Evolutionary conservation across 2,888 invertebrate genomes (phyloP).

Genomic region (Ophraella communa): DNA sequence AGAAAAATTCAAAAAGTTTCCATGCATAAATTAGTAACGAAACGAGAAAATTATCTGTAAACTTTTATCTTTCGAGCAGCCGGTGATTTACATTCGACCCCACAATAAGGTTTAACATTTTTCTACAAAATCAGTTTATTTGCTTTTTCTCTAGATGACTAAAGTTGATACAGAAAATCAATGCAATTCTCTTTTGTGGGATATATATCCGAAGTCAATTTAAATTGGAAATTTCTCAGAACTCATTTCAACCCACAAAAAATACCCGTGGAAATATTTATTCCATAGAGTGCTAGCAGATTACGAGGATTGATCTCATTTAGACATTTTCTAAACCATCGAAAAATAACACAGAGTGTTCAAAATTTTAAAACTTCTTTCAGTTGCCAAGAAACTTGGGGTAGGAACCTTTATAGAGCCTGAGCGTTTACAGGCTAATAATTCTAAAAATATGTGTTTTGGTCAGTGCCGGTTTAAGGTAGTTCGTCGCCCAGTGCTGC

Average conservation of each 20-base stretch:
- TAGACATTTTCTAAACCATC: neutral
- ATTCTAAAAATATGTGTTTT: no score
- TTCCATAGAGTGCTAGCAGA: neutral
- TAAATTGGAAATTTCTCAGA: constrained; percentile 4
- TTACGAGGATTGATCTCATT: neutral
- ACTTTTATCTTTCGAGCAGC: neutral
- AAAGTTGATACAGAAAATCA: constrained; percentile 7
- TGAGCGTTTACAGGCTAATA: no score
- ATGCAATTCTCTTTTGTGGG: neutral
- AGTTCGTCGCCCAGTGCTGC: no score
- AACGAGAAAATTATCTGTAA: constrained; percentile 5
- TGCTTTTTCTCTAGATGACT: constrained; percentile 3
- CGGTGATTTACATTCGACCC: neutral
- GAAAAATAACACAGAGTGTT: neutral
- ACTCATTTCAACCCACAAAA: neutral
- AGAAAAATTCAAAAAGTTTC: neutral
- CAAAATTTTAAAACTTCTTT: no score
- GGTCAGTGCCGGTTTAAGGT: neutral
- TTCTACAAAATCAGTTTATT: neutral
- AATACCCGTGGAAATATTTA: neutral
- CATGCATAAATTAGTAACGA: constrained; percentile 4
- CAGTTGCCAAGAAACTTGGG: no score
- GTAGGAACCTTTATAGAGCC: no score
- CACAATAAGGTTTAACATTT: neutral
- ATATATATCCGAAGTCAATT: neutral